Evolutionary conservation across 2,888 invertebrate species (phyloP), one percentile per base, ranked within the genome.

Genomic region (Trachelus tabidus): DNA sequence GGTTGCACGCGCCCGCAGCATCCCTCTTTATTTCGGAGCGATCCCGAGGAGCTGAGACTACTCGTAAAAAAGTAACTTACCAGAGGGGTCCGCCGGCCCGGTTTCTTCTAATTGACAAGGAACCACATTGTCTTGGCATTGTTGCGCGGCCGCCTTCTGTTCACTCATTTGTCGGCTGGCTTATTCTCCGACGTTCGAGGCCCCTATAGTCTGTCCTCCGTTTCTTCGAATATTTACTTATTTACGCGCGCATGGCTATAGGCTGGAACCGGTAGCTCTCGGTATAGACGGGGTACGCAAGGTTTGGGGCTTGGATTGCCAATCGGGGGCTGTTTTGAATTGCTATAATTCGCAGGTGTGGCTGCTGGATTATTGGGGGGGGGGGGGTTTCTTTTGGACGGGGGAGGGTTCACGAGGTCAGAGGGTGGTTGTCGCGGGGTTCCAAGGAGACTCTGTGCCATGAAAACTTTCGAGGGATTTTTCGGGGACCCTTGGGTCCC

Each of bases 91-190:
- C 56, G 56, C 2, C 56, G 56, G 56, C 56, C 23, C 56, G 56
- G 56, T 56, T 83, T 83, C 82, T 82, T 82, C 86, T 90, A 89
- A 90, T 90, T 90, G 88, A 87, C 89, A 88, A 71, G 86, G 84
- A 86, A 87, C 88, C 85, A 89, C 88, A 89, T 89, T 88, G 89
- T 89, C 87, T 88, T 71, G 12, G 71, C 31, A 71, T 31, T 71
- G 71, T 71, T 71, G 71, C 71, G 12, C 9, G 33, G 33, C 71
- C 71, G 33, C 71, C 33, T 31, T 71, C 33, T 34, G 71, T 71
- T 71, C 71, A 4, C 33, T 71, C 71, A 34, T 56, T 56, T 56
- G 56, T 56, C 56, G 56, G 56, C 56, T 56, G 40, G 15, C 40
- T 40, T 15, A 9, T 56, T 56, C 56, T 2, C 56, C 9, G 56